Base-by-base conservation (phyloP, 1,140 invertebrate genomes). In the Atopsyche davidsoni region DNA sequence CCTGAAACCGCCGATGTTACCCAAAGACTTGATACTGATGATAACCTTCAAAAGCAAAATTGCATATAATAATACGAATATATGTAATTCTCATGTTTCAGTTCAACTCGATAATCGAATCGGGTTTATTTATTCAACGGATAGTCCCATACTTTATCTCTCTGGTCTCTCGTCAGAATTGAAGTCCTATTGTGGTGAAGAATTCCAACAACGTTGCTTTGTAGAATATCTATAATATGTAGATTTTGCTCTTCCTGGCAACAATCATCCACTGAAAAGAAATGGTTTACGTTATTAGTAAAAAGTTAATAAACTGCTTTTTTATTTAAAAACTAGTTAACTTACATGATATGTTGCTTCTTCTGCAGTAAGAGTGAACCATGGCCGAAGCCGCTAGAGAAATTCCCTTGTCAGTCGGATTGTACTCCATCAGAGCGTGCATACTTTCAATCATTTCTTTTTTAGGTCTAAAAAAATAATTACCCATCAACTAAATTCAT, bases 11-110 rank as follows among this genome's bases (percentile, higher is more conserved):
- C 91, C 92, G 57, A 91, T 86, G 62, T 96, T 96, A 14, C 89
- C 90, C 16, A 96, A 66, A 2, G 90, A 86, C 73, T 94, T 93
- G 10, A 96, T 70, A 10, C 85, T 77, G 59, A 91, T 76, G 44
- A 89, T 69, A 36, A 84, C 72, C 85, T 87, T 36, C 25, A 38
- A 28, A 7, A 28, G 24, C 24, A 28, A 7, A n/a, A 28, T 7
- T 28, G n/a, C 6, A 28, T 28, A 28, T 7, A 28, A 28, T n/a
- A 28, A 28, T 6, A 28, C 6, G n/a, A 28, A 28, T 7, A 28
- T 28, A 28, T n/a, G n/a, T n/a, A n/a, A n/a, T 28, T 28, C 6
- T 28, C 6, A 28, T 28, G 24, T 28, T 28, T 7, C n/a, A 28
- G 6, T 28, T 28, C 24, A 28, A 28, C n/a, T n/a, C n/a, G 24